phyloP scores from a whole-genome alignment of 2,797 vertebrate genomes.

The Alcedo quadribrachys region DNA sequence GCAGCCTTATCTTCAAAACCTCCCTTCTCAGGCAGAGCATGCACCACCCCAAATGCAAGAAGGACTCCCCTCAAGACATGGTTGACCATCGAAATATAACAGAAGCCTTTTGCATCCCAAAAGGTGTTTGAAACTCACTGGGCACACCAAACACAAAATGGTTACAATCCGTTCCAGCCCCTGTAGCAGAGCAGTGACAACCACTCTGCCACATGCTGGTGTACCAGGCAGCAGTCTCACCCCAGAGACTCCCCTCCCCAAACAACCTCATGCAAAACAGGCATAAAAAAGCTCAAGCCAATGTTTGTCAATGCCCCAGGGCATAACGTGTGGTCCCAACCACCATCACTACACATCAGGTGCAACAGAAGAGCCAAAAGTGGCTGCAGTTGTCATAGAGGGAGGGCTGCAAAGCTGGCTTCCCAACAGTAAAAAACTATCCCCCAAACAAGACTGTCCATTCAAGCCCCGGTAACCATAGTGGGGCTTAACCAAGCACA shows the following conservation, averaged over 20 bases:
- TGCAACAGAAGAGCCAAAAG: neutral
- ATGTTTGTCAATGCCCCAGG: neutral
- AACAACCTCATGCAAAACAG: neutral
- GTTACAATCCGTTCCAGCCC: neutral
- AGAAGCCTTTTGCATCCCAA: neutral
- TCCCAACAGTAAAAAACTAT: neutral
- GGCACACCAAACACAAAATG: neutral
- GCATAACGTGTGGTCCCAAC: rapidly evolving
- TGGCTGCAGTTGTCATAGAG: neutral
- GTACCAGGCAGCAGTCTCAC: rapidly evolving
- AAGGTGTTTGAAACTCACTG: neutral
- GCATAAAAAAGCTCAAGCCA: neutral
- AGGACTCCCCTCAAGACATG: rapidly evolving
- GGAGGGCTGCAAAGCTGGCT: neutral
- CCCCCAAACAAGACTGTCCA: neutral
- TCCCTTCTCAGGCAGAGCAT: neutral
- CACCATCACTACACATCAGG: neutral
- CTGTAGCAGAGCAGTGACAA: neutral
- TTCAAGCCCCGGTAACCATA: neutral
- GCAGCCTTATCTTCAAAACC: neutral
- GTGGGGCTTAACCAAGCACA: neutral
- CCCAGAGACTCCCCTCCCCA: neutral
- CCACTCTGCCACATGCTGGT: neutral
- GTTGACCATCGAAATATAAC: rapidly evolving
- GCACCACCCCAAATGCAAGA: neutral